Percentiles rank a stretch among this genome's conserved stretches.
These are phyloP conservation scores for Tethya wilhelma DNA, from an alignment of 37 sponge, comb jelly and placozoan species.

Conservation along the genomic window DNA sequence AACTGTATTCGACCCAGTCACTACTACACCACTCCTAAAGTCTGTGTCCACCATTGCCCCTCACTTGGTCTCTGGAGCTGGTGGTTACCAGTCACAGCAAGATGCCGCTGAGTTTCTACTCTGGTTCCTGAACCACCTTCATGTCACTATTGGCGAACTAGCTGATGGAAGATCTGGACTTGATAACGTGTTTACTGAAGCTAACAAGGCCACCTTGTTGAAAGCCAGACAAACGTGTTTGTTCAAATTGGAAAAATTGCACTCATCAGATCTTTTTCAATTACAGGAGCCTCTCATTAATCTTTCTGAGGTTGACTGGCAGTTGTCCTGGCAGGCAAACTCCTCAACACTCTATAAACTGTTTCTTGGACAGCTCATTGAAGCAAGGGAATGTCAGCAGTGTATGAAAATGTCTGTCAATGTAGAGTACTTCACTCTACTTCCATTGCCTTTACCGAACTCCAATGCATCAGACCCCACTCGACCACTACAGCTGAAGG, in stretches of 20 bases:
- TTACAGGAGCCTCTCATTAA: conserved; percentile 17
- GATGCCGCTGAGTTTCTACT: conserved; percentile 72
- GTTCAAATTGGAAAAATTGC: neutral
- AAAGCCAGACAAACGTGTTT: neutral
- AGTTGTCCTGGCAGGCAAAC: conserved; percentile 10
- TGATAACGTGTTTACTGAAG: neutral
- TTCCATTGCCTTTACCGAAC: conserved; percentile 53
- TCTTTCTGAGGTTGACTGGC: conserved; percentile 55
- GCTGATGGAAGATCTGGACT: neutral
- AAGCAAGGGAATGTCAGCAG: conserved; percentile 66
- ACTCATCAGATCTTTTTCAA: conserved; percentile 11
- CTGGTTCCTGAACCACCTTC: conserved; percentile 55
- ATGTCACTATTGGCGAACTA: neutral
- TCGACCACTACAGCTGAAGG: neutral
- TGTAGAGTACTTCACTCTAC: conserved; percentile 59
- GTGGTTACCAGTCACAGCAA: conserved; percentile 51
- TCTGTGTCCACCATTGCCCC: conserved; percentile 33
- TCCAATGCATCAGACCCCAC: neutral
- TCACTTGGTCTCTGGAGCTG: conserved; percentile 26
- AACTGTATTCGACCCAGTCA: conserved; percentile 1
- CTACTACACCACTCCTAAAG: conserved; percentile 2
- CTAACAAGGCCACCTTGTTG: neutral
- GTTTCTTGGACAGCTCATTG: conserved; percentile 62
- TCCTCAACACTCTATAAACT: conserved; percentile 48
- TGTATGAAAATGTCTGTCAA: conserved; percentile 58